Evolutionary conservation across 2,888 invertebrate species (phyloP).

Genomic region (Scaeva pyrastri): DNA sequence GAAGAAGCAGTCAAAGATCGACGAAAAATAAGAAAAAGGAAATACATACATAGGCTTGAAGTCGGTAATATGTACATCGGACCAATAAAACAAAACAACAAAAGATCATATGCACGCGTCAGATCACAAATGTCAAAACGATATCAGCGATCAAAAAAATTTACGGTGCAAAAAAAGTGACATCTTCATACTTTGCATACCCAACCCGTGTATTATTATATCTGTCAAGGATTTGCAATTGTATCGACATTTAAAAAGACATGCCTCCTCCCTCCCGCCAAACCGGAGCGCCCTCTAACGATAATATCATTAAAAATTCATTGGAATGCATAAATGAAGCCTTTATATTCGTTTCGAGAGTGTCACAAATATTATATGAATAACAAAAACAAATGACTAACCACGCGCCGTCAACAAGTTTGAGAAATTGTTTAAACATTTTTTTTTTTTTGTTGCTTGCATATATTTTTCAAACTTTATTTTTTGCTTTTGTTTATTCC

Average conservation of each 20-base stretch:
- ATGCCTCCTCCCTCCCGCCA: no score
- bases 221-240: slow-evolving; percentile 23
- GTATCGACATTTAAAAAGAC: slow-evolving; percentile 5
- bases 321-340: slow-evolving; percentile 39
- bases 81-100: slow-evolving; percentile 39
- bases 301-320: slow-evolving; percentile 1
- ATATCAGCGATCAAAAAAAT: slow-evolving; percentile 40
- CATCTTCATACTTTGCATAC: slow-evolving; percentile 29
- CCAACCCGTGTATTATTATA: background rate
- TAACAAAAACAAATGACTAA: slow-evolving; percentile 73
- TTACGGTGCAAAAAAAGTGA: slow-evolving; percentile 19
- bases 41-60: slow-evolving; percentile 6
- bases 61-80: slow-evolving; percentile 55
- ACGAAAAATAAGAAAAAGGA: slow-evolving; percentile 19
- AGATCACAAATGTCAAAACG: slow-evolving; percentile 67
- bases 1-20: slow-evolving; percentile 26
- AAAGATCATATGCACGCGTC: slow-evolving; percentile 59
- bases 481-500: slow-evolving; percentile 8
- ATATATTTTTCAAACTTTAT: background rate
- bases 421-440: slow-evolving; percentile 64
- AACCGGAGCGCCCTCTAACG: slow-evolving; percentile 1
- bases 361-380: slow-evolving; percentile 4
- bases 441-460: slow-evolving; percentile 22
- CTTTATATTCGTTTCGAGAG: slow-evolving; percentile 17
- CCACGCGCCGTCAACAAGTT: slow-evolving; percentile 73